phyloP scores from a whole-genome alignment of 2,797 vertebrate genomes.

The Capromys pilorides region DNA sequence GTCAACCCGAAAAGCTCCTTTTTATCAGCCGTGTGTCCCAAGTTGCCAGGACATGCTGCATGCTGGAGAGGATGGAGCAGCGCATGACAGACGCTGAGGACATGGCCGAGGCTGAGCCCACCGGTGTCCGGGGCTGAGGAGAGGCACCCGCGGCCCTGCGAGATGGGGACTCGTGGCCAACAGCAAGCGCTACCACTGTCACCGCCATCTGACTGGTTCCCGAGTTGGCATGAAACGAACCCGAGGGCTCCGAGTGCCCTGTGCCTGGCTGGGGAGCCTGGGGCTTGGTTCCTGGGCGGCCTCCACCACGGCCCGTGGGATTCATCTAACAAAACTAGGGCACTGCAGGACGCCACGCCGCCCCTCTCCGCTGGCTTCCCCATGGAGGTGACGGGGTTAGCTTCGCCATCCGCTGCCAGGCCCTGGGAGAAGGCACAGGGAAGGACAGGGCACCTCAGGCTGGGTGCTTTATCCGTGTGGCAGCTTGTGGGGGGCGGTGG shows the following conservation, averaged over 20 bases:
- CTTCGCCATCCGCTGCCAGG: slow-evolving; percentile 63
- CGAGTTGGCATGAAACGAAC: not conserved
- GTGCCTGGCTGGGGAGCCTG: accelerated
- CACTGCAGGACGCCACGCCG: not conserved
- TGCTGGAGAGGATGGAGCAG: accelerated
- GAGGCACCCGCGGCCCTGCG: accelerated
- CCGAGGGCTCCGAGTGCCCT: not conserved
- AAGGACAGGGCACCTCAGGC: slow-evolving; percentile 36
- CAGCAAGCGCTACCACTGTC: no score
- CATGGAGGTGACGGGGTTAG: slow-evolving; percentile 28
- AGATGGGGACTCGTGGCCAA: not conserved
- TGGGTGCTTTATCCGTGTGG: not conserved
- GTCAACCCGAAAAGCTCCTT: not conserved
- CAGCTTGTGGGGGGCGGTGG: not conserved
- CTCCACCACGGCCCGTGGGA: not conserved
- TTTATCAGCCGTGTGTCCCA: accelerated
- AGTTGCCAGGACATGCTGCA: accelerated
- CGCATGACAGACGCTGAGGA: not conserved
- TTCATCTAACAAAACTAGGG: slow-evolving; percentile 32
- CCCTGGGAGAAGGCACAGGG: not conserved
- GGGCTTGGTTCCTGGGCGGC: not conserved
- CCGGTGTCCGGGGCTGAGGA: not conserved
- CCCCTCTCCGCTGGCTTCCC: not conserved
- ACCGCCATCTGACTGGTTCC: not conserved
- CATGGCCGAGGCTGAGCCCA: not conserved